Base-by-base conservation (phyloP, 2,797 vertebrate species). In the Chaetodon trifasciatus region DNA sequence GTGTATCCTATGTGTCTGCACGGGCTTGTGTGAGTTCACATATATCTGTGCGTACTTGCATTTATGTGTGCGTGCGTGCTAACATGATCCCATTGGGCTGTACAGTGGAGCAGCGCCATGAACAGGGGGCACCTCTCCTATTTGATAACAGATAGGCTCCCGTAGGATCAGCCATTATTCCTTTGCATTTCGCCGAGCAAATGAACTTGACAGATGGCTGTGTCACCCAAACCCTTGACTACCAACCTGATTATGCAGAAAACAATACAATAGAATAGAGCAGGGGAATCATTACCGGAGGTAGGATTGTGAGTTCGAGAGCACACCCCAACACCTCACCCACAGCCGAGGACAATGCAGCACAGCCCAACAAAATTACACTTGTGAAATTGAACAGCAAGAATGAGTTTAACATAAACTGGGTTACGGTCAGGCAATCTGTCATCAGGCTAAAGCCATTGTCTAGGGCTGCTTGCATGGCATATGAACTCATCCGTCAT, bases 121-220 rank as follows among this genome's bases (percentile, higher is more conserved):
- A 93, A 93, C 89, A 92, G 88, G 89, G 92, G 93, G 91, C 90
- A 92, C 89, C 90, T 93, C 90, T 95, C 95, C 95, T 94, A 94
- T 95, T 95, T 95, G 95, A 97, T 97, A 97, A 97, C 96, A 93
- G 97, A 98, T 96, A 97, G 97, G 96, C 97, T 96, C 95, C 95
- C 96, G 94, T 96, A 96, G 96, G 96, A 96, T 95, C 93, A 91
- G 92, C 96, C 96, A 97, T 99, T 98, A 98, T 98, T 97, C 96
- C 97, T 96, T 86, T 96, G 97, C 97, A 96, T 99, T 98, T 98
- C 96, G 78, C 97, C 94, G 95, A 97, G 97, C 97, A 99, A 99
- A 99, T 99, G 98, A 98, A 99, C 98, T 99, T 99, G 98, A 99
- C 98, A 99, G 98, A 99, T 99, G 98, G 98, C 96, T 93, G 95